Evolutionary conservation across 2,797 vertebrate species (phyloP).

Genomic region (Amblyopsis hoosieri): DNA sequence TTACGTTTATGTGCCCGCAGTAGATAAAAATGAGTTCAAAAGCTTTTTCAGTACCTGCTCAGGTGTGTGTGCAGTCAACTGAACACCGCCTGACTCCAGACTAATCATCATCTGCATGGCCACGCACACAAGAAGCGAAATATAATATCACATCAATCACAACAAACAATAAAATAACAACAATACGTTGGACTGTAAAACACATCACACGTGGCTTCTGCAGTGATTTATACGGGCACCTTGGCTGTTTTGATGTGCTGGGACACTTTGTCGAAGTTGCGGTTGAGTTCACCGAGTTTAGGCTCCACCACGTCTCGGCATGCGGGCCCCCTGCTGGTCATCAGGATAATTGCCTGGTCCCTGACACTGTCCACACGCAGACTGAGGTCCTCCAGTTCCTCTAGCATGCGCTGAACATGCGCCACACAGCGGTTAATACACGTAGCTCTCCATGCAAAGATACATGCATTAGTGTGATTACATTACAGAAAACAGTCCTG

Average conservation of each 20-base stretch:
- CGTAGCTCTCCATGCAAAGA: too few species aligned
- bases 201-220: not conserved
- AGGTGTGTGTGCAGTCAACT: constrained; percentile 48
- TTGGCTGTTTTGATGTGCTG: constrained; percentile 90
- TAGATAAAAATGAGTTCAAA: too few species aligned
- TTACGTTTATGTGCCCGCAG: too few species aligned
- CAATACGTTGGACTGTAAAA: not conserved
- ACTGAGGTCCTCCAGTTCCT: constrained; percentile 86
- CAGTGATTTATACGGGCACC: constrained; percentile 60
- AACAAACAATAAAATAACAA: not conserved
- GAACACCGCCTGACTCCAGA: constrained; percentile 68
- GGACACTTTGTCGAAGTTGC: constrained; percentile 95
- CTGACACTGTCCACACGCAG: constrained; percentile 88
- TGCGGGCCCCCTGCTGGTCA: constrained; percentile 86
- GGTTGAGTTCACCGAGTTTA: constrained; percentile 91
- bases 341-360: constrained; percentile 89
- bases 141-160: not conserved
- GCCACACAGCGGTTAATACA: constrained; percentile 13
- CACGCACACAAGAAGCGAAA: constrained; percentile 2
- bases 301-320: constrained; percentile 91
- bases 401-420: constrained; percentile 80
- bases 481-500: too few species aligned
- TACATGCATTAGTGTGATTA: too few species aligned
- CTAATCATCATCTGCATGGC: constrained; percentile 78
- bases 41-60: constrained; percentile 42